A percentile compares a stretch with the other conserved stretches of the same genome.
phyloP scores from a whole-genome alignment of 2,888 invertebrate species.

The Drosophila imparisetae region DNA sequence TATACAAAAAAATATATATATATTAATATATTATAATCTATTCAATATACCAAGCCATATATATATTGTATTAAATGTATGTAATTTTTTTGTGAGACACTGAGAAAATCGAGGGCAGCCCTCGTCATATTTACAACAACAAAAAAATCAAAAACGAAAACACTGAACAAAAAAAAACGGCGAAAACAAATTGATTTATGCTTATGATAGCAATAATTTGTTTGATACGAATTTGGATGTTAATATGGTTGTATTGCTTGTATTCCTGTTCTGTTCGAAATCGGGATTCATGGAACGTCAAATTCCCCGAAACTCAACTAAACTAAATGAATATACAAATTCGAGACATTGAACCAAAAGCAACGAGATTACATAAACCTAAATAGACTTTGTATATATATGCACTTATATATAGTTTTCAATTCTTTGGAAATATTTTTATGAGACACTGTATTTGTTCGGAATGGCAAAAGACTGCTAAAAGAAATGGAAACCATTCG shows the following conservation, averaged over 20 bases:
- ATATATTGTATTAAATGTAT: conserved; percentile 45
- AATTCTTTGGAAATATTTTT: not conserved
- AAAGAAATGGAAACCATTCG: not conserved
- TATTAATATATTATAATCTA: conserved; percentile 27
- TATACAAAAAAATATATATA: conserved; percentile 22
- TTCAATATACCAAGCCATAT: conserved; percentile 42
- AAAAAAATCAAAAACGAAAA: conserved; percentile 7
- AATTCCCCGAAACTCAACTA: not conserved
- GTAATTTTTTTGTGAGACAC: conserved; percentile 32
- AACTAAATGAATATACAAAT: not conserved
- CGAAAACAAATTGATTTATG: conserved; percentile 16
- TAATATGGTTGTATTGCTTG: conserved; percentile 35
- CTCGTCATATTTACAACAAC: conserved; percentile 38
- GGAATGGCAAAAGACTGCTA: not conserved
- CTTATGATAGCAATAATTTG: conserved; percentile 6
- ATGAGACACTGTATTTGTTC: not conserved
- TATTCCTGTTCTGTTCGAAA: conserved; percentile 1
- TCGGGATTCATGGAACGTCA: not conserved
- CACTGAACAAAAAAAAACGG: not conserved
- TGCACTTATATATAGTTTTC: not conserved
- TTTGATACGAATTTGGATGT: conserved; percentile 21
- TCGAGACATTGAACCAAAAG: not conserved
- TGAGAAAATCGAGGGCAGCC: conserved; percentile 13
- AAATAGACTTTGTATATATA: conserved; percentile 4
- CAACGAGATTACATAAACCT: not conserved